Conservation (phyloP, 2,113 vertebrate genomes). For the Bufo bufo region DNA sequence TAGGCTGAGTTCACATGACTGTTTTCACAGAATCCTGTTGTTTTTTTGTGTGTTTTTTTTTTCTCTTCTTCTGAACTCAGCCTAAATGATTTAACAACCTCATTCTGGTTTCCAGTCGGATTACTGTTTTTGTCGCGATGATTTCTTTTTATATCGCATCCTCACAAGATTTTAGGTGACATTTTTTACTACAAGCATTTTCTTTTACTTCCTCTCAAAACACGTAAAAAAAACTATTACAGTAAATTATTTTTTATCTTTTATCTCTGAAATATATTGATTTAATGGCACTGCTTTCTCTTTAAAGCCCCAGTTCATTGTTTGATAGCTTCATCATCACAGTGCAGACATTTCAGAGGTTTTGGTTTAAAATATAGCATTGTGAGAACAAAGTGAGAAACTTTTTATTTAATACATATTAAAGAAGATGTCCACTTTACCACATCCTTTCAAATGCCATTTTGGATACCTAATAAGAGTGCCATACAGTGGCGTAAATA, state of each 20-base stretch:
- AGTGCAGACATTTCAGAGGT: not conserved
- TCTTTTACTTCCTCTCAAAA: conserved; percentile 17
- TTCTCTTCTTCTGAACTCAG: no score
- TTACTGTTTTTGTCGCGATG: conserved; percentile 39
- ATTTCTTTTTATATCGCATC: conserved; percentile 41
- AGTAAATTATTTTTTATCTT: conserved; percentile 34
- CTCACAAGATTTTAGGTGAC: conserved; percentile 9
- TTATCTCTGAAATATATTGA: conserved; percentile 40
- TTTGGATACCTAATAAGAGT: not conserved
- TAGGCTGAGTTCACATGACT: no score
- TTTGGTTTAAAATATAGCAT: not conserved
- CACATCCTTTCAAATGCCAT: not conserved
- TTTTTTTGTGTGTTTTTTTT: no score
- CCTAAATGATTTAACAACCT: conserved; percentile 31
- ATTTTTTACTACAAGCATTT: conserved; percentile 40
- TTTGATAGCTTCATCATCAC: not conserved
- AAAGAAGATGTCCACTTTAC: not conserved
- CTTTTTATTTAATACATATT: not conserved
- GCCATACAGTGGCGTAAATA: no score
- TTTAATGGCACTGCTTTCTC: conserved; percentile 44
- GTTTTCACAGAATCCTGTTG: no score
- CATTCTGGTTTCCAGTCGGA: conserved; percentile 26
- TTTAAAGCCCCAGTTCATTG: not conserved
- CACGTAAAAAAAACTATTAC: conserved; percentile 35
- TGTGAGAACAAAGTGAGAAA: not conserved